These are phyloP conservation scores for Zaprionus ornatus DNA, from an alignment of 1,140 invertebrate species.

Conservation along the genomic window DNA sequence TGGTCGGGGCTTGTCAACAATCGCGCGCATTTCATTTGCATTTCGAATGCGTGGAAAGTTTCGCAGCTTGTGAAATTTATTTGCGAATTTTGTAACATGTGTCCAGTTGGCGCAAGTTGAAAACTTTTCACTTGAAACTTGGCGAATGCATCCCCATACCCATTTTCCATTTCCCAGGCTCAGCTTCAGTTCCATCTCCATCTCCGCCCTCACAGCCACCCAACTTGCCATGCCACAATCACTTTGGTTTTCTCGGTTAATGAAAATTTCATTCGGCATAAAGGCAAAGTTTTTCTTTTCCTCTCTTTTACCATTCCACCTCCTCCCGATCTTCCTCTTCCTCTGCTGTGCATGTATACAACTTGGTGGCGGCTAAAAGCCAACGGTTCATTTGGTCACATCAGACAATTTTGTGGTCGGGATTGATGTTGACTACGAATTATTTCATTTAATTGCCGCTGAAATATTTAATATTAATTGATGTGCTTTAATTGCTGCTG, in stretches of 20 bases:
- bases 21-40: slow-evolving; percentile 78
- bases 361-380: slow-evolving; percentile 29
- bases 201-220: neutral
- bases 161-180: neutral
- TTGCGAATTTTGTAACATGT: slow-evolving; percentile 81
- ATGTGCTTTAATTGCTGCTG: slow-evolving; percentile 73
- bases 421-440: slow-evolving; percentile 53
- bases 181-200: neutral
- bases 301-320: slow-evolving; percentile 21
- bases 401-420: slow-evolving; percentile 45
- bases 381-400: slow-evolving; percentile 27
- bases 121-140: slow-evolving; percentile 73
- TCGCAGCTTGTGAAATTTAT: slow-evolving; percentile 66
- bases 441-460: slow-evolving; percentile 76
- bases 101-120: slow-evolving; percentile 69
- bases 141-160: neutral
- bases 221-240: slow-evolving; percentile 49
- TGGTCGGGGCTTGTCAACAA: slow-evolving; percentile 59
- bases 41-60: slow-evolving; percentile 70
- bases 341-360: slow-evolving; percentile 13
- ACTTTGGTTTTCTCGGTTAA: slow-evolving; percentile 76
- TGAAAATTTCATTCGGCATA: slow-evolving; percentile 71
- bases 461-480: slow-evolving; percentile 83
- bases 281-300: slow-evolving; percentile 52
- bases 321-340: neutral